phyloP scores from a whole-genome alignment of 1,140 invertebrate genomes.

The Cydia strobilella region DNA sequence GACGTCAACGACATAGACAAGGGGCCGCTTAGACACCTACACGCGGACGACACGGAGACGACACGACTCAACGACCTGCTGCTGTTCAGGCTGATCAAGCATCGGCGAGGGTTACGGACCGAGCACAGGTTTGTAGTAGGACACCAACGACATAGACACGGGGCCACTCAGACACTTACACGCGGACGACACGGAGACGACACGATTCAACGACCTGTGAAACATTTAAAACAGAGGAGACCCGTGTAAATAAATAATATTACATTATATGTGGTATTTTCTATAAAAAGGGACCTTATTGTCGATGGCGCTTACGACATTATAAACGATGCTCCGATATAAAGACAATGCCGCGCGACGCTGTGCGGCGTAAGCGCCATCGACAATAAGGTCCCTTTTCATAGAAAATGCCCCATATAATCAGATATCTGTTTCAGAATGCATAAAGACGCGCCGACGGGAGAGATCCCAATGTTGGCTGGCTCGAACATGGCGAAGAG shows the following conservation, averaged over 20 bases:
- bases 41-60: neutral
- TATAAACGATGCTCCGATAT: too few relatives aligned
- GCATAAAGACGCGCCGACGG: neutral
- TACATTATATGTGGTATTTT: too few relatives aligned
- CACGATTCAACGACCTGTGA: constrained; percentile 1
- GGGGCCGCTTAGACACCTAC: neutral
- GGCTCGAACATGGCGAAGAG: neutral
- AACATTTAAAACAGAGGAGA: too few relatives aligned
- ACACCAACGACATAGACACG: neutral
- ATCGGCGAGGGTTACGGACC: neutral
- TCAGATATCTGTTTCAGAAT: neutral
- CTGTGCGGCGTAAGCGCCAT: too few relatives aligned
- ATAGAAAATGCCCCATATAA: too few relatives aligned
- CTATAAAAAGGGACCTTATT: too few relatives aligned
- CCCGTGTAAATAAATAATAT: too few relatives aligned
- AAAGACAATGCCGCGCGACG: too few relatives aligned
- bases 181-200: neutral
- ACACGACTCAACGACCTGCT: constrained; percentile 2
- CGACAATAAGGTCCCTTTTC: too few relatives aligned
- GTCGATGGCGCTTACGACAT: too few relatives aligned
- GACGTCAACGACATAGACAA: constrained; percentile 1
- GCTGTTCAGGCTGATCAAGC: neutral
- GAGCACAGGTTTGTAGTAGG: constrained; percentile 18
- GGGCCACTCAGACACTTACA: neutral
- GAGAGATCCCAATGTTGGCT: neutral